Percentiles rank a stretch among this genome's conserved stretches.
These are phyloP conservation scores for Dipus sagitta DNA, from an alignment of 2,797 vertebrate genomes.

Conservation along the genomic window DNA sequence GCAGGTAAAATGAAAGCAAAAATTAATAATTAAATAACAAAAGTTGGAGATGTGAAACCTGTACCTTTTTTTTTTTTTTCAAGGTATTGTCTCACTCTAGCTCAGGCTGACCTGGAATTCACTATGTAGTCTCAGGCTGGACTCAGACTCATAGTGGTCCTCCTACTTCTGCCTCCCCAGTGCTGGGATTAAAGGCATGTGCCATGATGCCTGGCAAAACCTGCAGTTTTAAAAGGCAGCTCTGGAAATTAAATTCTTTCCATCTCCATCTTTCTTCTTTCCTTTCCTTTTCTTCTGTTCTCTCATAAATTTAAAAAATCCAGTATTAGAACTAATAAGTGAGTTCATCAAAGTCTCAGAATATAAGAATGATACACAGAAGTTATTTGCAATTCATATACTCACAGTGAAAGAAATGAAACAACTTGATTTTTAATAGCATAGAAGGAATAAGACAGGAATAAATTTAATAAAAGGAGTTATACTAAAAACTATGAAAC, in stretches of 20 bases:
- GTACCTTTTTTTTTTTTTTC: no score
- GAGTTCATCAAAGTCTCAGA: not conserved
- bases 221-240: no score
- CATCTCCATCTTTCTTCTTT: no score
- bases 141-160: no score
- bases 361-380: not conserved
- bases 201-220: not conserved
- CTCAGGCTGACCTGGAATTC: no score
- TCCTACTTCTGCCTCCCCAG: no score
- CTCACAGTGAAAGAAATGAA: slow-evolving; percentile 7
- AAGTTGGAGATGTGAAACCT: not conserved
- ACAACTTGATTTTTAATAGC: not conserved
- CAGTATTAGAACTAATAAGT: not conserved
- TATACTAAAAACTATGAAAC: not conserved
- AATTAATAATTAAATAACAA: not conserved
- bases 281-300: no score
- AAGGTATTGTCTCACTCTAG: no score
- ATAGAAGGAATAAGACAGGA: not conserved
- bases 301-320: not conserved
- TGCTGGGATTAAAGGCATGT: no score
- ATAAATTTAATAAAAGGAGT: not conserved
- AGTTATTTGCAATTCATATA: not conserved
- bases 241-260: no score
- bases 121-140: no score
- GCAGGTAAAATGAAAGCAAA: not conserved